These are phyloP conservation scores for Mirounga angustirostris DNA, from an alignment of 2,113 vertebrate genomes.

Conservation along the genomic window DNA sequence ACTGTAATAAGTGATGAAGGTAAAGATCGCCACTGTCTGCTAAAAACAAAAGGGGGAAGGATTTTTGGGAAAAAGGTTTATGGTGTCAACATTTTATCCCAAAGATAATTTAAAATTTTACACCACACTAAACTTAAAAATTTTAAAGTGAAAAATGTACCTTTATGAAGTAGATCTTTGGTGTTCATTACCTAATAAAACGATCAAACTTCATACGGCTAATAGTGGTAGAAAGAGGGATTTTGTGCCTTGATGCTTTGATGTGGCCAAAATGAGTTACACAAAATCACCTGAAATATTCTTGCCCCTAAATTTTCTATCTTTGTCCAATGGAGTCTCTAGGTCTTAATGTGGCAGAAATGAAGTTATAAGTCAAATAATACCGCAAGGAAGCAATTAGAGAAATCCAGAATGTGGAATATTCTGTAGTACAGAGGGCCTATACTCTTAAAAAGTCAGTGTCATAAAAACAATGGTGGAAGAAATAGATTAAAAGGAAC, in stretches of 20 bases:
- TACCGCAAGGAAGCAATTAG: background rate
- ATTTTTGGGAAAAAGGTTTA: background rate
- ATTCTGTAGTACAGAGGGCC: background rate
- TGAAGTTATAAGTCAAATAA: background rate
- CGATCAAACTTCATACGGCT: background rate
- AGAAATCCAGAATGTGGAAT: background rate
- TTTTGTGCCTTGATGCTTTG: constrained; percentile 1
- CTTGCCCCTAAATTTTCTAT: background rate
- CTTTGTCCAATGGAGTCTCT: background rate
- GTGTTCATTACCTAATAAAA: background rate
- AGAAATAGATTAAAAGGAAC: background rate
- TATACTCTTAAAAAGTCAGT: constrained; percentile 10
- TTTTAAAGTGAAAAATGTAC: background rate
- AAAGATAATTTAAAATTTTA: background rate
- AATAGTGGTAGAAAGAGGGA: background rate
- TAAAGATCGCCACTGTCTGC: background rate
- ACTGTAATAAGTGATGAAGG: background rate
- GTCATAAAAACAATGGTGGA: background rate
- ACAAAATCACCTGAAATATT: background rate
- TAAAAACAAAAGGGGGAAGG: background rate
- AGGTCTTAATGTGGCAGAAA: background rate
- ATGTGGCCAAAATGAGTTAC: background rate
- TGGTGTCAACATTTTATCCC: background rate
- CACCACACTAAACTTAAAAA: background rate
- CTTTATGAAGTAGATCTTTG: background rate